Base-by-base conservation (phyloP, 53 echinoderm and acorn worm genomes). In the Crossaster papposus region DNA sequence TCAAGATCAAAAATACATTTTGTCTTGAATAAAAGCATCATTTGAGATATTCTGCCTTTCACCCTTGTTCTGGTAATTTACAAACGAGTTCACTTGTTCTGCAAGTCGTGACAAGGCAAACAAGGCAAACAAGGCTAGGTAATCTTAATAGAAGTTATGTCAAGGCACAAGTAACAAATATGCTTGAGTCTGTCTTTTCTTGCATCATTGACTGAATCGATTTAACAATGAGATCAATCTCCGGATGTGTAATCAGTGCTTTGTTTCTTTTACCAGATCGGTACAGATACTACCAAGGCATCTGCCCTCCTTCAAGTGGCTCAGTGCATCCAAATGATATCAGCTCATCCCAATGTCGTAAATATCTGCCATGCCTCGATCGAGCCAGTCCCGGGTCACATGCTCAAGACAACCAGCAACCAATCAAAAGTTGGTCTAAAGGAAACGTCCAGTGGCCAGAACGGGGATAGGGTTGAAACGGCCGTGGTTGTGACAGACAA, bases 331-430 rank as follows among this genome's bases (percentile, higher is more conserved):
- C 91, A 70, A 53, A 55, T 88, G 15, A 80, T 94, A 30, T 76
- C 85, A 31, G 30, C 91, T 20, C 94, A 96, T 92, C 94, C 96
- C 14, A 95, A 96, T 86, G 72, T 95, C 64, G 62, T 95, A 71
- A 91, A 76, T 82, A 68, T 93, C 29, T 64, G 89, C 29, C 86
- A 89, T 65, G 70, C 89, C 72, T 79, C 81, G 1, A 30, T 85
- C 2, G 91, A 95, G 63, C 62, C 93, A 36, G 77, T 90, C 62
- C 70, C 81, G 51, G 18, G 0, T 18, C 52, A 28, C 32, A 26
- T 84, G 84, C 72, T 51, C 33, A 29, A 58, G 65, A 20, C 72
- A 6, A 7, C 35, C 36, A 52, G 30, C 31, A 35, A 54, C 24
- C n/a, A 81, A 65, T 30, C 70, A 65, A 70, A 70, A 26, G 68